Evolutionary conservation across 2,888 invertebrate genomes (phyloP), one percentile per base, ranked within the genome.

Genomic region (Nemapogon koenigi): DNA sequence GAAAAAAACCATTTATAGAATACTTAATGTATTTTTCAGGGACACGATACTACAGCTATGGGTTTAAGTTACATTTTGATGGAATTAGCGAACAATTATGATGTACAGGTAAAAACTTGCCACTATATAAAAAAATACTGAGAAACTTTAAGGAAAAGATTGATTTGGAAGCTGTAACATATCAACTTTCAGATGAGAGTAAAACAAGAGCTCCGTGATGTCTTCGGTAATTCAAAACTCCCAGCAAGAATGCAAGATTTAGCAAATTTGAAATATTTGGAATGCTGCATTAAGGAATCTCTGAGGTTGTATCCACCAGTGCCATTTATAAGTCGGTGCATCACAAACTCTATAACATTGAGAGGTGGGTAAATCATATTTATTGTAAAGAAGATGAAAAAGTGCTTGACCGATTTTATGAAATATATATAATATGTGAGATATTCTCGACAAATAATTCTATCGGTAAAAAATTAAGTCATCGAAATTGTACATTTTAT

Each of bases 261-360:
- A n/a, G 59, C 82, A 42, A 75, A 81, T 39, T 83, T 88, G 83
- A 76, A 81, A 40, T 88, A 87, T 49, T 66, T 88, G 43, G 88
- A 88, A 46, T 82, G 83, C 47, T 87, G 86, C 46, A 84, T 89
- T 33, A 88, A 88, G 54, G 88, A 88, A 53, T 76, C 86, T 0
- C 51, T 88, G 36, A 62, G 88, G 33, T 55, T 88, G 7, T 86
- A 83, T 46, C 88, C 89, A 1, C 86, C 86, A 46, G 86, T 88
- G 3, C 85, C 84, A 17, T 81, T 86, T 48, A 81, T 89, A 49
- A 81, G 83, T 2, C 79, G 89, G 40, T 57, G 53, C 18, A 50
- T 87, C 27, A 66, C 66, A 1, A 82, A 84, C 52, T 79, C 83
- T 45, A 65, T 85, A 8, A 60, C 64, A 40, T 62, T 87, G 45